These are phyloP conservation scores for Brachionus asplanchnoidis DNA, from an alignment of 1,140 invertebrate genomes.

Conservation along the genomic window DNA sequence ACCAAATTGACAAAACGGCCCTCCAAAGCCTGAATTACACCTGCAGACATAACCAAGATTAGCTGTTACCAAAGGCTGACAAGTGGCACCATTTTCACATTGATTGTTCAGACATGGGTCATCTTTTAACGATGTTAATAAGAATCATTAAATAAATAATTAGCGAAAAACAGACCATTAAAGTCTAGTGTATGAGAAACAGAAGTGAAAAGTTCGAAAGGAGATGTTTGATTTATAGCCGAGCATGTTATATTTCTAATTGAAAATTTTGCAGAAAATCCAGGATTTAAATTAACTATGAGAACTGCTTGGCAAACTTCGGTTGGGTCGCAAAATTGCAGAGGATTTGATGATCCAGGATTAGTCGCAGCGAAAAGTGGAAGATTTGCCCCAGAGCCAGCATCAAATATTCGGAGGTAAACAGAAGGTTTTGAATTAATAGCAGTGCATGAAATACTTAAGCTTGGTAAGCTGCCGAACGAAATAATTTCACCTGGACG, in stretches of 20 bases:
- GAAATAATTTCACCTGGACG: background rate
- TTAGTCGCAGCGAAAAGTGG: background rate
- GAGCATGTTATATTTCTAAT: background rate
- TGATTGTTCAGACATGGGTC: background rate
- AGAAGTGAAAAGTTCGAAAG: background rate
- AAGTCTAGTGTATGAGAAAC: background rate
- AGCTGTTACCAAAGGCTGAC: background rate
- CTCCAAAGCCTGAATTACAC: background rate
- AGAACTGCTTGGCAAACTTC: slow-evolving; percentile 7
- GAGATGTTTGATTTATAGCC: background rate
- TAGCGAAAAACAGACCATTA: background rate
- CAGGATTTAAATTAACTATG: background rate
- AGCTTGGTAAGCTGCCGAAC: background rate
- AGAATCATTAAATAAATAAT: background rate
- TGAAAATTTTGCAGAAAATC: background rate
- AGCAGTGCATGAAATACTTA: slow-evolving; percentile 10
- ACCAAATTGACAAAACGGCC: background rate
- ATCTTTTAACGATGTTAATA: background rate
- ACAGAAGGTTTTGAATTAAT: slow-evolving; percentile 10
- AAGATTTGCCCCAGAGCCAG: background rate
- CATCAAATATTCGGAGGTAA: background rate
- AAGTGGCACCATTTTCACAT: slow-evolving; percentile 23
- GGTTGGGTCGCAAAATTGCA: background rate
- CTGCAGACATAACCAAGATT: background rate
- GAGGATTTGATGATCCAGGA: background rate